Conservation (phyloP, 2,113 vertebrate species). For the Hypomesus transpacificus region DNA sequence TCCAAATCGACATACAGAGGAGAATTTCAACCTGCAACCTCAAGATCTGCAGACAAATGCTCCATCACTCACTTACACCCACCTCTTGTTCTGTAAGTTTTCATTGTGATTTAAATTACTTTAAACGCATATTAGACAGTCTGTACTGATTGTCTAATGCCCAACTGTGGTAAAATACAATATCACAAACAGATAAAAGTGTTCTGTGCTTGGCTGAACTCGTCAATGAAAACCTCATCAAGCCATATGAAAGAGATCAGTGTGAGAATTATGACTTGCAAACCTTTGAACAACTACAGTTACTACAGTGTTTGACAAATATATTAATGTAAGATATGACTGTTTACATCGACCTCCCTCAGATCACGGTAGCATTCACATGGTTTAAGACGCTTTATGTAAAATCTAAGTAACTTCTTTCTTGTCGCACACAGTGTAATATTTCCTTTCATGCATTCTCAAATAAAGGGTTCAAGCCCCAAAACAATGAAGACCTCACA, state of each 20-base stretch:
- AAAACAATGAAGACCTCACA: conserved; percentile 19
- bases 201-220: conserved; percentile 30
- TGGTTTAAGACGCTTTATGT: conserved; percentile 12
- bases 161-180: neutral
- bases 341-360: neutral
- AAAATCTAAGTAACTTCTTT: conserved; percentile 23
- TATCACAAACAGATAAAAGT: conserved; percentile 17
- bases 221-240: neutral
- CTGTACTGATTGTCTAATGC: neutral
- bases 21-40: neutral
- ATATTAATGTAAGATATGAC: conserved; percentile 6
- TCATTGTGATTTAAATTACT: neutral
- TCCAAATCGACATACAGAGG: too few species aligned
- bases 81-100: neutral
- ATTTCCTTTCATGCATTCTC: conserved; percentile 54
- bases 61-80: neutral
- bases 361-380: neutral
- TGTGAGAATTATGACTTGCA: neutral
- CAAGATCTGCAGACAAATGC: neutral
- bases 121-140: neutral
- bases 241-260: neutral
- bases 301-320: conserved; percentile 21
- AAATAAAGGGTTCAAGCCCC: conserved; percentile 18
- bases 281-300: conserved; percentile 16
- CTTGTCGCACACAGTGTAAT: conserved; percentile 21